Percentiles rank a stretch among this genome's conserved stretches.
Conservation (phyloP, 2,888 invertebrate genomes). For the Bruchidius siliquastri region DNA sequence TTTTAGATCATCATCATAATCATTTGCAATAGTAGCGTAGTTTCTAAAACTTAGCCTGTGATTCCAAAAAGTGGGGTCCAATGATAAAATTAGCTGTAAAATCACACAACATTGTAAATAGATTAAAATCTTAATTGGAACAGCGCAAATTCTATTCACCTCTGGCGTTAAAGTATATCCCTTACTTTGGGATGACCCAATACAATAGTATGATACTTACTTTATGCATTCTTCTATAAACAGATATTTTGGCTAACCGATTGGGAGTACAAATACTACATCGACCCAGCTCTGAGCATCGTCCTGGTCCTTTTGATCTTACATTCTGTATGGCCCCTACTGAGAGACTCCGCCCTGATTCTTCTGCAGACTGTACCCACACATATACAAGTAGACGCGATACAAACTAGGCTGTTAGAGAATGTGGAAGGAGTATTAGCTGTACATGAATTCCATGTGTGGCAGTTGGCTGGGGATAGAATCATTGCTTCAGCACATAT, state of each 20-base stretch:
- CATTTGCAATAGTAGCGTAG: too few species aligned
- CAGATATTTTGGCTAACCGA: constrained; percentile 67
- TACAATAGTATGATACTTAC: too few species aligned
- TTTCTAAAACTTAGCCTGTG: too few species aligned
- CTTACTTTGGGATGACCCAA: too few species aligned
- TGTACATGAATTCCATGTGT: constrained; percentile 97
- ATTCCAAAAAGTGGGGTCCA: too few species aligned
- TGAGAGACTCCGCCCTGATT: constrained; percentile 91
- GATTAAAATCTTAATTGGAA: too few species aligned
- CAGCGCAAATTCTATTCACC: too few species aligned
- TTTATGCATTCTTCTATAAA: neutral
- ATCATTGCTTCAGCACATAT: constrained; percentile 98
- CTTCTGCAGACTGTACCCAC: constrained; percentile 97
- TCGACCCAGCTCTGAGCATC: constrained; percentile 92
- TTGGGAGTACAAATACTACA: constrained; percentile 78
- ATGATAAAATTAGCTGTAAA: too few species aligned
- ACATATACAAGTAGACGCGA: constrained; percentile 91
- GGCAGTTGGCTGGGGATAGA: constrained; percentile 95
- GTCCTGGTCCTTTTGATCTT: constrained; percentile 82
- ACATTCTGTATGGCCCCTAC: constrained; percentile 85
- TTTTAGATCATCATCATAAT: too few species aligned
- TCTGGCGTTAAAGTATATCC: too few species aligned
- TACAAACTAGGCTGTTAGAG: constrained; percentile 79
- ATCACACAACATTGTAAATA: too few species aligned
- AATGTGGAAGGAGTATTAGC: constrained; percentile 93